Evolutionary conservation across 1,140 invertebrate species (phyloP), one percentile per base, ranked within the genome.

Genomic region (Ceratina australensis): DNA sequence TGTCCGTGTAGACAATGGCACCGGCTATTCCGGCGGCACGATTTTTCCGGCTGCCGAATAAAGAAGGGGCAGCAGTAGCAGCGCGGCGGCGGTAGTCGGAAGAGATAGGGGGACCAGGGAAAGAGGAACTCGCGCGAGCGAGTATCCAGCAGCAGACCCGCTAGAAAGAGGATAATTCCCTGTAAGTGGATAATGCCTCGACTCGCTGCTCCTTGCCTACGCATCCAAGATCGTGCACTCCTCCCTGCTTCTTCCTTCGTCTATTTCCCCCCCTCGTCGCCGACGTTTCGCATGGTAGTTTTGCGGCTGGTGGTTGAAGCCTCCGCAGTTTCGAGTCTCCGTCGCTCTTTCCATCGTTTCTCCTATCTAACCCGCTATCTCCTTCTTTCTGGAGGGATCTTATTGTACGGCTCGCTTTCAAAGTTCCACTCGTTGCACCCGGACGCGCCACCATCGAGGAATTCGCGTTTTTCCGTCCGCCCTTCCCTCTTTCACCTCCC

Each of bases 161-260:
- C 75, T 66, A 61, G 78, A 69, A 80, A 77, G 72, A 86, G 86
- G 84, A 90, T 90, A 89, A 89, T 90, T 90, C 85, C 83, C 88
- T 86, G 83, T 90, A 90, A 90, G 89, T 90, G 89, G 89, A 90
- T 90, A 90, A 90, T 90, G 86, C 83, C 84, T 83, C 64, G 72
- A 84, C 18, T 49, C 78, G 63, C 50, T 79, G 86, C 87, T 88
- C 84, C 87, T 88, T 87, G 87, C 80, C 83, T 89, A 89, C 88
- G 85, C 87, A 87, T 67, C 73, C 65, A 57, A 72, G 66, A 86
- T 84, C 77, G 65, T 73, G 63, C 47, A 80, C 76, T 20, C n/a
- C 20, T 78, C 64, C 52, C 66, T 63, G 66, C 76, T 22, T 59
- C 73, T 64, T 59, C n/a, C 72, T 68, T 60, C 20, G 63, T 60